Evolutionary conservation across 2,797 vertebrate species (phyloP), one percentile per base, ranked within the genome.

Genomic region (Diplodus puntazzo): DNA sequence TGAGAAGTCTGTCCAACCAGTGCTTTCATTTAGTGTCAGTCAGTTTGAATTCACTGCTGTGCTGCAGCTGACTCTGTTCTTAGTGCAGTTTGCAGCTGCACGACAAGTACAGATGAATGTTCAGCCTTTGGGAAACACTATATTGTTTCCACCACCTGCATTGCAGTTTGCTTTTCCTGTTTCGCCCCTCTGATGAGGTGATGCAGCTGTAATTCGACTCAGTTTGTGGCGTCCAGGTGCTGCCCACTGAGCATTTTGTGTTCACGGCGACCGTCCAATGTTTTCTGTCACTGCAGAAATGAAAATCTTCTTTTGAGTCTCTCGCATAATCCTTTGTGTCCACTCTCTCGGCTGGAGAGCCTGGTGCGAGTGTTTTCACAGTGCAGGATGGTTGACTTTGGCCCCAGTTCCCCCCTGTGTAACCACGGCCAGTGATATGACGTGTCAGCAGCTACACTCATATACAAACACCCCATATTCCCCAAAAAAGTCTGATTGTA

Each of bases 341-440:
- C 46, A 57, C 50, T 76, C 18, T 42, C 66, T 77, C 52, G 63
- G 68, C 74, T 81, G 71, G 71, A 76, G 62, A 80, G 73, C 71
- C 74, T 64, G 39, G 62, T 77, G 80, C 23, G 53, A 84, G 79
- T 90, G 75, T 89, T 88, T 91, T 82, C 75, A 82, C 88, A 89
- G 82, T 25, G 64, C 61, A 27, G 58, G 65, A 73, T 58, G 72
- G 89, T 94, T 94, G 92, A 88, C 90, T 92, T 95, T 92, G 91
- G 89, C 89, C 86, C 61, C 66, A 23, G 52, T 74, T 27, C 39
- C 61, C 58, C 68, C 34, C 53, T 69, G 81, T 45, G 69, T 77
- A 77, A 82, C 82, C 64, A 42, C n/a, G 17, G 45, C 63, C 21
- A 58, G 82, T 72, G 80, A 85, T 87, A 78, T 75, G 84, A 92